Evolutionary conservation across 2,888 invertebrate species (phyloP).

Genomic region (Drosophila limbata): DNA sequence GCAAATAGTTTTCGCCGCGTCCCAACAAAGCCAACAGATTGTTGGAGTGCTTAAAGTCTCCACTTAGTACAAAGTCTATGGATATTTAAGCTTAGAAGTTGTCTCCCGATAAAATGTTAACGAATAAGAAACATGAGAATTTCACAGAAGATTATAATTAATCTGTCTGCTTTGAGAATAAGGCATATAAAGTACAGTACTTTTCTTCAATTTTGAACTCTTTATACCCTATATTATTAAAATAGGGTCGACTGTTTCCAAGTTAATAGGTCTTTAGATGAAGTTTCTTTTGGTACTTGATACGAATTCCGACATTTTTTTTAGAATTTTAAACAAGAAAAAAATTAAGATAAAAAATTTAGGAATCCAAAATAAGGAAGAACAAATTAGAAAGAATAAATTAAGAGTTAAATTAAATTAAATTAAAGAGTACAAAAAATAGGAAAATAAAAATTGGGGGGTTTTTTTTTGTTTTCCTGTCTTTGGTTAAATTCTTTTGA

Average conservation of each 20-base stretch:
- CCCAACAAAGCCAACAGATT: constrained; percentile 16
- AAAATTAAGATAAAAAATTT: no score
- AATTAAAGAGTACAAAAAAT: no score
- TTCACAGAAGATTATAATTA: constrained; percentile 8
- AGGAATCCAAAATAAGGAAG: no score
- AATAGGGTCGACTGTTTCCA: not conserved
- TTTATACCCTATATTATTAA: not conserved
- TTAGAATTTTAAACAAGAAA: no score
- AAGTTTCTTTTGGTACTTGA: no score
- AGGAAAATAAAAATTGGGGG: no score
- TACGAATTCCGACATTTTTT: no score
- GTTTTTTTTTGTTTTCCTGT: no score
- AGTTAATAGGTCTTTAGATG: not conserved
- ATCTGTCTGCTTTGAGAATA: not conserved
- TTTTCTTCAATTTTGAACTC: not conserved
- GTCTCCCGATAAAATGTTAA: not conserved
- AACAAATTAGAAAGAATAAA: no score
- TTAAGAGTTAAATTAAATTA: no score
- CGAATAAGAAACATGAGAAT: constrained; percentile 2
- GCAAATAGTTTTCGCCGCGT: constrained; percentile 36
- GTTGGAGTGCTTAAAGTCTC: constrained; percentile 7
- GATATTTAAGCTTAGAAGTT: constrained; percentile 13
- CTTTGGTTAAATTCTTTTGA: no score
- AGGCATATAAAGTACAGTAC: not conserved
- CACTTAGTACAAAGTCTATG: constrained; percentile 6